Evolutionary conservation across 2,888 invertebrate genomes (phyloP).

Genomic region (Tineola bisselliella): DNA sequence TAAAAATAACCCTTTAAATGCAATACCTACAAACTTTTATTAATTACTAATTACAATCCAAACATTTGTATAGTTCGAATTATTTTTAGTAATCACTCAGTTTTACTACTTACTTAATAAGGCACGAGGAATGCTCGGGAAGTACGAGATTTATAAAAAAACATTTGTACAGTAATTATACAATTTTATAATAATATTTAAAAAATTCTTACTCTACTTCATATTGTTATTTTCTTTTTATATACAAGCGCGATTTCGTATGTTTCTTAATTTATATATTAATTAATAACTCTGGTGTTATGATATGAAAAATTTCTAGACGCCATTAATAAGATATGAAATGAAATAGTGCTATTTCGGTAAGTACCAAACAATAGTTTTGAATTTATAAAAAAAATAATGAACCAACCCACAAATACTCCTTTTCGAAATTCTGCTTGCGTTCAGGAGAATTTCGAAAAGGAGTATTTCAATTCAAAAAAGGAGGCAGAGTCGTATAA

Average conservation of each 20-base stretch:
- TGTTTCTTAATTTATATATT: background rate
- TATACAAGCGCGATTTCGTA: background rate
- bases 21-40: background rate
- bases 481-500: conserved; percentile 79
- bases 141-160: conserved; percentile 15
- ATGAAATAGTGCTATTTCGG: background rate
- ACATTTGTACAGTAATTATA: background rate
- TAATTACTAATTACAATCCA: background rate
- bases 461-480: conserved; percentile 77
- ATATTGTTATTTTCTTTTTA: background rate
- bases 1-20: background rate
- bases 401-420: conserved; percentile 33
- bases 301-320: too few relatives aligned
- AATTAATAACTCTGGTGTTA: background rate
- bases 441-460: conserved; percentile 59
- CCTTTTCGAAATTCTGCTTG: conserved; percentile 60
- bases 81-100: background rate
- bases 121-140: conserved; percentile 62
- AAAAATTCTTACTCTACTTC: background rate
- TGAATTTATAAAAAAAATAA: background rate
- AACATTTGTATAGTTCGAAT: background rate
- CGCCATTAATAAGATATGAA: background rate
- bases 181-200: background rate
- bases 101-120: conserved; percentile 26
- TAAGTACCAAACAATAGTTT: background rate